phyloP scores from a whole-genome alignment of 2,888 invertebrate genomes.

The Hyppa rectilinea region DNA sequence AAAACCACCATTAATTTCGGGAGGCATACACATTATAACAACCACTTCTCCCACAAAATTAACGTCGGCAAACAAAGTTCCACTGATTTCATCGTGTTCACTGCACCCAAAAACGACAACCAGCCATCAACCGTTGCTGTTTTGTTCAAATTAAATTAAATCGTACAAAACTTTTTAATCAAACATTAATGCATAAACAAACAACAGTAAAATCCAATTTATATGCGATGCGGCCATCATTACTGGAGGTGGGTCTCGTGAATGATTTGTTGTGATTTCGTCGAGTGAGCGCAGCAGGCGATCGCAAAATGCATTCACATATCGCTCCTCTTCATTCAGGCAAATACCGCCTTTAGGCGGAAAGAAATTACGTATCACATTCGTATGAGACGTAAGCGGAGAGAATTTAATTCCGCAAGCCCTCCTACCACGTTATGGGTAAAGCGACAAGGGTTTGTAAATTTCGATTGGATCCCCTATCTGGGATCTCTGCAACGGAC shows the following conservation, averaged over 20 bases:
- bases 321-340: constrained; percentile 68
- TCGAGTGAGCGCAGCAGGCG: constrained; percentile 88
- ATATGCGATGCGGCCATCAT: constrained; percentile 87
- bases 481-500: constrained; percentile 86
- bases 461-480: constrained; percentile 89
- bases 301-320: constrained; percentile 87
- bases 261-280: constrained; percentile 90
- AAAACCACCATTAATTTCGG: constrained; percentile 1
- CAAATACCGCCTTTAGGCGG: constrained; percentile 73
- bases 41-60: constrained; percentile 24
- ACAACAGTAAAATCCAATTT: constrained; percentile 83
- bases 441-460: constrained; percentile 89
- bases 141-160: constrained; percentile 63
- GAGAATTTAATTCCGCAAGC: constrained; percentile 86
- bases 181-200: constrained; percentile 79
- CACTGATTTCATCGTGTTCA: constrained; percentile 41
- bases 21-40: constrained; percentile 5
- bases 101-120: constrained; percentile 35
- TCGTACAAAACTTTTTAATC: constrained; percentile 66
- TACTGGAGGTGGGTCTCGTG: constrained; percentile 88
- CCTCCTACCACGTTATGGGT: constrained; percentile 89
- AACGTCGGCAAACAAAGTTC: constrained; percentile 20
- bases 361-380: constrained; percentile 70
- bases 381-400: constrained; percentile 66
- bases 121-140: constrained; percentile 40